Percentiles rank a stretch among this genome's conserved stretches.
phyloP scores from a whole-genome alignment of 2,888 invertebrate genomes.

The Megastigmus dorsalis region DNA sequence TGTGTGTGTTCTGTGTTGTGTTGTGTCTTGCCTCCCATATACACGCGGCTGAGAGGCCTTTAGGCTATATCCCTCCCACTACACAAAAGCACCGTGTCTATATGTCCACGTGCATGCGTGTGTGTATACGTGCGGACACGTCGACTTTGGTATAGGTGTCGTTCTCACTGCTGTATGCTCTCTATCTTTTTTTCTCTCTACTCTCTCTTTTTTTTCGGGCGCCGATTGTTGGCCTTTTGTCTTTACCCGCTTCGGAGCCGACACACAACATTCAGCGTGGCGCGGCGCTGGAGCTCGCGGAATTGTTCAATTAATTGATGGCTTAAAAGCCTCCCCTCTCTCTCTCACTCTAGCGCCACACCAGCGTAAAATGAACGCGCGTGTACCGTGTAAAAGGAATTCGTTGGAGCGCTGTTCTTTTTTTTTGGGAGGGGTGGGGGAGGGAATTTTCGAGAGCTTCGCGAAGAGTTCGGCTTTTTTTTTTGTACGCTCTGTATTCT shows the following conservation, averaged over 20 bases:
- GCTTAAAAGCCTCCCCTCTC: slow-evolving; percentile 26
- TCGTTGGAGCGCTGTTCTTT: background rate
- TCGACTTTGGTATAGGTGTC: no score
- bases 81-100: slow-evolving; percentile 1
- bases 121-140: no score
- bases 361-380: background rate
- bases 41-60: no score
- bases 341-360: no score
- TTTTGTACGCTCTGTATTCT: no score
- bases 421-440: no score
- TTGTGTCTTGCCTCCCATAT: slow-evolving; percentile 29
- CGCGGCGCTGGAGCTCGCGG: background rate
- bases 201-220: background rate
- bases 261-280: background rate
- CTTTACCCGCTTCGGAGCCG: background rate
- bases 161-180: background rate
- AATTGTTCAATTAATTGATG: slow-evolving; percentile 32
- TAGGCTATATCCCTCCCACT: background rate
- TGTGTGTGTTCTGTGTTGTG: no score
- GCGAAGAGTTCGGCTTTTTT: no score
- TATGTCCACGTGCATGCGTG: background rate
- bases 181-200: background rate
- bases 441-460: no score
- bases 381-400: background rate
- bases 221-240: slow-evolving; percentile 18